Evolutionary conservation across 2,888 invertebrate genomes (phyloP).

Genomic region (Nysson spinosus): DNA sequence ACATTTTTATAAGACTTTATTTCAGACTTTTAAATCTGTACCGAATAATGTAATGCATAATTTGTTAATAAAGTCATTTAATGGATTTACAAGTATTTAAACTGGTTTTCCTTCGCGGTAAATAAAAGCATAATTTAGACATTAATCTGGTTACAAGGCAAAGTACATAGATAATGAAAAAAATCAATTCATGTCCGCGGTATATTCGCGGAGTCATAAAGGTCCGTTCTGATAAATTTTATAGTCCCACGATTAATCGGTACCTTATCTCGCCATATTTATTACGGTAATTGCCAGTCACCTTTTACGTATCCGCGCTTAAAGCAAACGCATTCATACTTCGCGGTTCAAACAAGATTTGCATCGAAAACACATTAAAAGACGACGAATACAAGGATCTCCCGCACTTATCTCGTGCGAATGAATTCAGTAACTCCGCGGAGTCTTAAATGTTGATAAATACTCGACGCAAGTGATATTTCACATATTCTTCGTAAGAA

Average conservation of each 20-base stretch:
- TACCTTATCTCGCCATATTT: constrained; percentile 8
- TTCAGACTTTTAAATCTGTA: too few relatives aligned
- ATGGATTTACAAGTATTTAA: too few relatives aligned
- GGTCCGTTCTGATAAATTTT: not conserved
- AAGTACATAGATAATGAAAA: too few relatives aligned
- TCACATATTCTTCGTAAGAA: not conserved
- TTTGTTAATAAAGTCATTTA: too few relatives aligned
- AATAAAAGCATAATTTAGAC: too few relatives aligned
- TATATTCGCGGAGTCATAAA: too few relatives aligned
- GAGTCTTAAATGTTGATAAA: not conserved
- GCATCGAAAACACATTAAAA: not conserved
- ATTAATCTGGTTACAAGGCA: too few relatives aligned
- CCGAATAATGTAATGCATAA: too few relatives aligned
- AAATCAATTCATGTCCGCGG: too few relatives aligned
- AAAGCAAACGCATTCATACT: not conserved
- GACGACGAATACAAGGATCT: not conserved
- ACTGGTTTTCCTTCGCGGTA: too few relatives aligned
- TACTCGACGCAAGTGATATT: constrained; percentile 3
- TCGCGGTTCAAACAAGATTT: not conserved
- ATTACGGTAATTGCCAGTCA: not conserved
- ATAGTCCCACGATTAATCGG: not conserved
- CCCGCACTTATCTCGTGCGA: not conserved
- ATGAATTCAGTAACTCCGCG: not conserved
- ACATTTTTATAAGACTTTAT: too few relatives aligned
- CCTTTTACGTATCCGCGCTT: not conserved